These are phyloP conservation scores for Acronicta alni DNA, from an alignment of 2,888 invertebrate species.

Conservation along the genomic window DNA sequence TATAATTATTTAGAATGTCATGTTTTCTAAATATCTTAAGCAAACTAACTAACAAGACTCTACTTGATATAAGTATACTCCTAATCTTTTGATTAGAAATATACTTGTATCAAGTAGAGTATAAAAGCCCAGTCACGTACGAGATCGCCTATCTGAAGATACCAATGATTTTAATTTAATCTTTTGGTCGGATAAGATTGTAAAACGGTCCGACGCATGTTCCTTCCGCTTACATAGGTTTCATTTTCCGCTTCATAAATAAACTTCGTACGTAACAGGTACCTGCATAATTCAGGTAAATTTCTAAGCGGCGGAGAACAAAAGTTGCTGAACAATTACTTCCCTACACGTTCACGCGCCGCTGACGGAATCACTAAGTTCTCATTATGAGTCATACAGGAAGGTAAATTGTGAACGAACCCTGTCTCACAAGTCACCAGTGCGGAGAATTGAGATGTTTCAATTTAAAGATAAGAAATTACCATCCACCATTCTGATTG, in stretches of 20 bases:
- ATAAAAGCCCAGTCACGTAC: too few species aligned
- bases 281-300: conserved; percentile 39
- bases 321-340: conserved; percentile 36
- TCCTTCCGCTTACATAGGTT: not conserved
- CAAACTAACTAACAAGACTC: too few species aligned
- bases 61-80: too few species aligned
- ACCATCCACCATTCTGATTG: too few species aligned
- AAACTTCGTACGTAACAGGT: conserved; percentile 23
- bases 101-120: too few species aligned
- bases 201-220: conserved; percentile 9
- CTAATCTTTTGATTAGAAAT: too few species aligned
- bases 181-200: not conserved
- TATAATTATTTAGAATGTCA: not conserved
- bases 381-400: not conserved
- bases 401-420: not conserved
- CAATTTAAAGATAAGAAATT: too few species aligned
- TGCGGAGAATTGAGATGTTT: not conserved
- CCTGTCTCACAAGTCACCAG: not conserved
- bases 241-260: not conserved
- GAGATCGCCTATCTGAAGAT: too few species aligned
- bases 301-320: conserved; percentile 17
- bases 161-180: not conserved
- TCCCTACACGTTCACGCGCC: conserved; percentile 10
- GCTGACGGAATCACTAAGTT: conserved; percentile 5
- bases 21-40: not conserved